A percentile compares a stretch with the other conserved stretches of the same genome.
Evolutionary conservation across 2,797 vertebrate genomes (phyloP).

Genomic region (Anguilla megastoma): DNA sequence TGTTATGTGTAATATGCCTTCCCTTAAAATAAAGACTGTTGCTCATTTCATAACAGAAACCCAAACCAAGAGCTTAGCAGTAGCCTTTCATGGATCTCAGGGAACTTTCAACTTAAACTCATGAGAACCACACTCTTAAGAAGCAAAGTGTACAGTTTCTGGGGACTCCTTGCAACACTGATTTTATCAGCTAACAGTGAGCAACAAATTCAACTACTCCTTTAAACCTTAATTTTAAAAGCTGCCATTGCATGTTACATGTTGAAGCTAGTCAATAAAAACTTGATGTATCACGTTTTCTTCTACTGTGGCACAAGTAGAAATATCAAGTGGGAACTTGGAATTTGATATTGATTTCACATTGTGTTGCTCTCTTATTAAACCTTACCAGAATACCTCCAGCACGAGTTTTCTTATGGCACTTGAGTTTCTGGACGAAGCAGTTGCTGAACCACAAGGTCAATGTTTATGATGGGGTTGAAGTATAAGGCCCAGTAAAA

Average conservation of each 20-base stretch:
- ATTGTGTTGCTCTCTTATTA: not conserved
- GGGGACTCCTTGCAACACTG: not conserved
- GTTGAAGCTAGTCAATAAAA: not conserved
- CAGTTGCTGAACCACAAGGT: conserved; percentile 86
- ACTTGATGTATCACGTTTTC: not conserved
- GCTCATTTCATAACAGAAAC: conserved; percentile 22
- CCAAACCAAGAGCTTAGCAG: conserved; percentile 17
- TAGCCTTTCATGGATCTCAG: not conserved
- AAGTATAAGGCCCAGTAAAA: conserved; percentile 96
- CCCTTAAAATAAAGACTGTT: conserved; percentile 25
- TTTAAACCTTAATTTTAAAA: not conserved
- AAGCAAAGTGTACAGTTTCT: conserved; percentile 19
- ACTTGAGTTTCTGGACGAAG: conserved; percentile 84
- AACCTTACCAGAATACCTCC: not conserved
- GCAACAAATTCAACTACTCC: not conserved
- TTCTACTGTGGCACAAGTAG: not conserved
- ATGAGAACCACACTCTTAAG: not conserved
- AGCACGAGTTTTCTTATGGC: conserved; percentile 48
- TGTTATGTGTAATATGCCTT: not conserved
- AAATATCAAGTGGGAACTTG: not conserved
- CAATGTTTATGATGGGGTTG: conserved; percentile 89
- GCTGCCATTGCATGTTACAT: conserved; percentile 5
- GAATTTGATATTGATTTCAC: conserved; percentile 7
- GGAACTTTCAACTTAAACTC: conserved; percentile 1
- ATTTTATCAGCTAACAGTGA: not conserved